Evolutionary conservation across 2,888 invertebrate genomes (phyloP).

Genomic region (Eumacrocentrus americanus): DNA sequence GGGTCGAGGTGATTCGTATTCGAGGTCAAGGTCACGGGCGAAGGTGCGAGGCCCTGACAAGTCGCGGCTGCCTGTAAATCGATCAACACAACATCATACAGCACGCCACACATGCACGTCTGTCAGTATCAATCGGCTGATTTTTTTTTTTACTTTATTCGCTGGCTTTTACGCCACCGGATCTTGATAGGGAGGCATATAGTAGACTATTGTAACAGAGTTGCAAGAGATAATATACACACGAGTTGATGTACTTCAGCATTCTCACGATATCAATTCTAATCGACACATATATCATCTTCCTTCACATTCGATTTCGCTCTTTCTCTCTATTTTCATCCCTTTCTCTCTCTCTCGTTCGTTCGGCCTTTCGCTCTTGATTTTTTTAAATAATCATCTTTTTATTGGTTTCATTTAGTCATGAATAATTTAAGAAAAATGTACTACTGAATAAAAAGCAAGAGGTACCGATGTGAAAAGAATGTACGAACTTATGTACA

Average conservation of each 20-base stretch:
- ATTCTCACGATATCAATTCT: neutral
- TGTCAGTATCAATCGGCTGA: too few relatives aligned
- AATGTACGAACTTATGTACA: neutral
- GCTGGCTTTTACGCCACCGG: too few relatives aligned
- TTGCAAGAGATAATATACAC: too few relatives aligned
- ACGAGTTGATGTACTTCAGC: neutral
- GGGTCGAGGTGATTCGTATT: slow-evolving; percentile 49
- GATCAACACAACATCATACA: slow-evolving; percentile 31
- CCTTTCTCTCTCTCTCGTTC: slow-evolving; percentile 4
- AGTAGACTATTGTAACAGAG: too few relatives aligned
- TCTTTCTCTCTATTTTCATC: neutral
- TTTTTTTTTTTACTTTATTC: too few relatives aligned
- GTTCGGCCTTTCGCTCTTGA: neutral
- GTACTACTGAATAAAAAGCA: neutral
- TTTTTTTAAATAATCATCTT: neutral
- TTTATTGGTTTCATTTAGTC: neutral
- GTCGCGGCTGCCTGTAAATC: slow-evolving; percentile 57
- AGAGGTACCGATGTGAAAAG: neutral
- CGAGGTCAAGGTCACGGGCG: slow-evolving; percentile 56
- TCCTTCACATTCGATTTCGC: neutral
- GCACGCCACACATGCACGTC: slow-evolving; percentile 13
- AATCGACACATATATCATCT: neutral
- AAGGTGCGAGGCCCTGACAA: slow-evolving; percentile 54
- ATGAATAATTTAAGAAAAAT: neutral
- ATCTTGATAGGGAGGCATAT: too few relatives aligned